Evolutionary conservation across 2,888 invertebrate genomes (phyloP).

Genomic region (Trimorus sp.): DNA sequence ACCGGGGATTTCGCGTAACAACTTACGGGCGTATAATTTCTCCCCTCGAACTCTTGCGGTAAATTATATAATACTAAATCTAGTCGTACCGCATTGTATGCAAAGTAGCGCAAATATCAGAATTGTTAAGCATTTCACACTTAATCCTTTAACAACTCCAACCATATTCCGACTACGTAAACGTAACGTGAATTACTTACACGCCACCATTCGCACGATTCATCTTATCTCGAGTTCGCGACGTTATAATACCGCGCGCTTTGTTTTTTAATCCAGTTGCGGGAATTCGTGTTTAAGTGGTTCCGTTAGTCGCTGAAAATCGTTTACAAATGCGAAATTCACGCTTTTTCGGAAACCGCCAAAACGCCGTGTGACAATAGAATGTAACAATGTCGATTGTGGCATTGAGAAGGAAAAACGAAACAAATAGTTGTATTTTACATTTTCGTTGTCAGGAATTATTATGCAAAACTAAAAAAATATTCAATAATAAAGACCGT

Average conservation of each 20-base stretch:
- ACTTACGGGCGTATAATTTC: constrained; percentile 23
- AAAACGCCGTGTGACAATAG: too few relatives aligned
- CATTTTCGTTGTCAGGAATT: too few relatives aligned
- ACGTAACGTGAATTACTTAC: constrained; percentile 52
- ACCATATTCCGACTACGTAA: constrained; percentile 53
- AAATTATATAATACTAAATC: constrained; percentile 48
- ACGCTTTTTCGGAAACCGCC: too few relatives aligned
- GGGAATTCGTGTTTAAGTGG: too few relatives aligned
- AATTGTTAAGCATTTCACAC: constrained; percentile 56
- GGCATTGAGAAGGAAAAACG: too few relatives aligned
- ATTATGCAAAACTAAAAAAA: too few relatives aligned
- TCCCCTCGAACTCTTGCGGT: constrained; percentile 32
- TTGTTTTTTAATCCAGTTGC: constrained; percentile 32
- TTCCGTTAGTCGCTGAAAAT: too few relatives aligned
- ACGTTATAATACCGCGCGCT: constrained; percentile 29
- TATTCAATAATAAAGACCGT: too few relatives aligned
- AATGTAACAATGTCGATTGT: too few relatives aligned
- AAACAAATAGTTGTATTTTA: too few relatives aligned
- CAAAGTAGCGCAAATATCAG: constrained; percentile 60
- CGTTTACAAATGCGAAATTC: too few relatives aligned
- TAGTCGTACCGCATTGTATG: constrained; percentile 44
- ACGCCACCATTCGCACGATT: constrained; percentile 41
- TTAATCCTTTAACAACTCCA: constrained; percentile 61
- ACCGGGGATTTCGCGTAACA: not conserved
- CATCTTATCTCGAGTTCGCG: constrained; percentile 46